Evolutionary conservation across 2,113 vertebrate genomes (phyloP), one percentile per base, ranked within the genome.

Genomic region (Procavia capensis): DNA sequence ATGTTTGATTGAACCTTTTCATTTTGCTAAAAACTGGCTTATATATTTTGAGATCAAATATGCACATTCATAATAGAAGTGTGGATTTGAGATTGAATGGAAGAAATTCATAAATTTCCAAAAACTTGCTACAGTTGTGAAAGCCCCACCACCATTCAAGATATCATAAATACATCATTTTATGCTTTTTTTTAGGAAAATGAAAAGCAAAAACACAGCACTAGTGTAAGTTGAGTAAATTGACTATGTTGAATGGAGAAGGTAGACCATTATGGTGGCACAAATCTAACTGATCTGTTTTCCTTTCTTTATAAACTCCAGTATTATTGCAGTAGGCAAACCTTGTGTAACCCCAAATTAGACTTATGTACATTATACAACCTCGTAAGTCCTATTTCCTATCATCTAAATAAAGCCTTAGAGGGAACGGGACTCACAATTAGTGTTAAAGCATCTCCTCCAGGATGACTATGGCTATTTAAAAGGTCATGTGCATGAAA

Each of bases 211-310:
- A n/a, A n/a, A n/a, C n/a, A 64, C 20, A 34, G 36, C 89, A 96
- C 80, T 41, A 68, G 22, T 57, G 50, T 19, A 83, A 27, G 88
- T 14, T 57, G 81, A 63, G 86, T 1, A 79, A 95, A 96, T 1
- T 75, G 36, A 88, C 63, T 43, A 80, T 39, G 89, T 88, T 92
- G 95, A 80, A 91, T 88, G 89, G 88, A 91, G 97, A 94, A 96
- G 95, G 75, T 95, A 43, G 43, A 78, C 90, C 88, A 92, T 94
- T 97, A 95, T 85, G 90, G 59, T 20, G 81, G 78, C 25, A 90
- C 45, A 54, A 95, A 96, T 80, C 20, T 70, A 97, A 95, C 0
- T 43, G 72, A 86, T 94, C 57, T 45, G 79, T 90, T 95, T 93
- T 6, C 79, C 72, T 95, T 36, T 96, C 43, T 87, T 89, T 63